These are phyloP conservation scores for Sitodiplosis mosellana DNA, from an alignment of 1,140 invertebrate species.

Conservation along the genomic window DNA sequence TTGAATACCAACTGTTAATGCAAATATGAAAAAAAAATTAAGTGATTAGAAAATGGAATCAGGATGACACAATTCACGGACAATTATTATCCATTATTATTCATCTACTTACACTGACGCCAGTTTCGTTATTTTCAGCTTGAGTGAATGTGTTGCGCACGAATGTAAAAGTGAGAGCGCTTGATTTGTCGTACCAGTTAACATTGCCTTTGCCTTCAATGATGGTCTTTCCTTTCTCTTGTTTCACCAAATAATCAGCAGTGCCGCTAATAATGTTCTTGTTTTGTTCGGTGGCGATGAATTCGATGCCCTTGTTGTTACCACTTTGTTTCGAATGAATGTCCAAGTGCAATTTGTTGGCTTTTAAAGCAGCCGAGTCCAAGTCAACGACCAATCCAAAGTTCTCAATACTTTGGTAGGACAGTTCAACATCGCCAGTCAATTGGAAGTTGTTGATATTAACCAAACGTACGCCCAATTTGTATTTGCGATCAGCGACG, in stretches of 20 bases:
- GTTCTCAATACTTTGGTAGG: constrained; percentile 40
- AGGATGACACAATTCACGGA: neutral
- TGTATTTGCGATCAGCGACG: constrained; percentile 33
- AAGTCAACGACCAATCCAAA: constrained; percentile 38
- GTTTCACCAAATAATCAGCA: constrained; percentile 40
- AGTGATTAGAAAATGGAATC: too few relatives aligned
- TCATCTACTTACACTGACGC: constrained; percentile 18
- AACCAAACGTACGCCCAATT: constrained; percentile 30
- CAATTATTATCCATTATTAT: neutral
- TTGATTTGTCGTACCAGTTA: constrained; percentile 41
- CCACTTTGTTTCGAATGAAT: constrained; percentile 38
- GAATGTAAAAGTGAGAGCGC: constrained; percentile 50
- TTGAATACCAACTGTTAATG: constrained; percentile 30
- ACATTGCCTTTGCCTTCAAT: constrained; percentile 40
- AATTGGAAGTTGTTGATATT: constrained; percentile 31
- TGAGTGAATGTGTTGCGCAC: constrained; percentile 37
- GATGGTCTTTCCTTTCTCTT: constrained; percentile 47
- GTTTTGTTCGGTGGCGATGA: constrained; percentile 37
- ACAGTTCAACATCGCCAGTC: constrained; percentile 31
- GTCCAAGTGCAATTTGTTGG: constrained; percentile 43
- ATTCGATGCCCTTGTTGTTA: constrained; percentile 36
- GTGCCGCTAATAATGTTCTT: constrained; percentile 46
- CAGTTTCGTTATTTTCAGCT: constrained; percentile 38
- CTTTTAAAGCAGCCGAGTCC: constrained; percentile 43
- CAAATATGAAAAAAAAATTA: too few relatives aligned